A percentile compares a stretch with the other conserved stretches of the same genome.
These are phyloP conservation scores for Hydrotaea diabolus DNA, from an alignment of 2,888 invertebrate species.

Conservation along the genomic window DNA sequence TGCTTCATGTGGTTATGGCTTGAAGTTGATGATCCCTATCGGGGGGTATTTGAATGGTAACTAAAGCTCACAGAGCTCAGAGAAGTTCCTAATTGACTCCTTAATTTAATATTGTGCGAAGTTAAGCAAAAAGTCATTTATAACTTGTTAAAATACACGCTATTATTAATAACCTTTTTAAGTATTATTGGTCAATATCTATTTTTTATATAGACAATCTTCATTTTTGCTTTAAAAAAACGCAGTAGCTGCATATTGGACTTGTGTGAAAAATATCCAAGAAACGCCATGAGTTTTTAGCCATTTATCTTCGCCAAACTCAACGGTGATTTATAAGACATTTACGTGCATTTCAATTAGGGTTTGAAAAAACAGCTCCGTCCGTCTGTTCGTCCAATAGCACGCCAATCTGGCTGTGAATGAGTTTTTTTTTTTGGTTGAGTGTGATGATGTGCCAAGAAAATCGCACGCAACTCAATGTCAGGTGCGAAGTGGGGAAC, in stretches of 20 bases:
- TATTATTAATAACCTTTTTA: too few relatives aligned
- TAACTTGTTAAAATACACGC: too few relatives aligned
- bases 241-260: not conserved
- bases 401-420: not conserved
- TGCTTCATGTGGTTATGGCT: too few relatives aligned
- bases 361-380: not conserved
- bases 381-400: too few relatives aligned
- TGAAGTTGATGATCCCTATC: too few relatives aligned
- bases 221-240: not conserved
- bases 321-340: constrained; percentile 59
- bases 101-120: too few relatives aligned
- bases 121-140: too few relatives aligned
- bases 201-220: too few relatives aligned
- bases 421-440: not conserved
- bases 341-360: constrained; percentile 65
- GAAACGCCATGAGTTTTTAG: not conserved
- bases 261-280: not conserved
- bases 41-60: too few relatives aligned
- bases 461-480: constrained; percentile 64
- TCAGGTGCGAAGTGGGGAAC: constrained; percentile 29
- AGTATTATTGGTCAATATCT: too few relatives aligned
- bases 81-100: too few relatives aligned
- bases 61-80: too few relatives aligned
- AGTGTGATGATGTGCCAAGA: constrained; percentile 60
- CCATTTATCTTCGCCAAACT: constrained; percentile 3